phyloP scores from a whole-genome alignment of 2,888 invertebrate species.

The Himalopsyche anomala region DNA sequence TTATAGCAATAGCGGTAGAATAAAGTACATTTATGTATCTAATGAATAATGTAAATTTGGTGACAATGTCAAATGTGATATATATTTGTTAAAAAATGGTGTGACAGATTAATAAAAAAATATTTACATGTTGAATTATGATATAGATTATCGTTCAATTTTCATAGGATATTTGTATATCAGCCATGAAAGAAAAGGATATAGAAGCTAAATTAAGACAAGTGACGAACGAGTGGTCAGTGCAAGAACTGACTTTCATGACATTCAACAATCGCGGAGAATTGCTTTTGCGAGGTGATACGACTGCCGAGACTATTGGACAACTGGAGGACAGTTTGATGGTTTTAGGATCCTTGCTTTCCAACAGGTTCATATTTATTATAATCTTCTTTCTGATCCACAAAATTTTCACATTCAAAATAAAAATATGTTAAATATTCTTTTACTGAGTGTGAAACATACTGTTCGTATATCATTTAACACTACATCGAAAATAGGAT shows the following conservation, averaged over 20 bases:
- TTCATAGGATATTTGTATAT: constrained; percentile 93
- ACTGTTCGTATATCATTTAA: too few species aligned
- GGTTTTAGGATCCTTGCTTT: constrained; percentile 94
- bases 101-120: neutral
- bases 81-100: too few species aligned
- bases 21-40: too few species aligned
- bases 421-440: too few species aligned
- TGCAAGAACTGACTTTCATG: constrained; percentile 94
- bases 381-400: too few species aligned
- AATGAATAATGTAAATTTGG: too few species aligned
- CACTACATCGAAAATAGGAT: too few species aligned
- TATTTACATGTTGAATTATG: constrained; percentile 12
- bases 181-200: constrained; percentile 98
- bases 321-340: constrained; percentile 97
- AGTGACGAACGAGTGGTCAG: constrained; percentile 97
- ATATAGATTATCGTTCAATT: neutral
- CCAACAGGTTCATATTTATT: constrained; percentile 81
- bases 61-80: too few species aligned
- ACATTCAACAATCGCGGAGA: constrained; percentile 97
- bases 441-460: too few species aligned
- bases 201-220: constrained; percentile 96
- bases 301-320: constrained; percentile 95
- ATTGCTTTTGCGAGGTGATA: constrained; percentile 92
- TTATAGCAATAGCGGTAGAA: too few species aligned
- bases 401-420: too few species aligned